Evolutionary conservation across 2,888 invertebrate genomes (phyloP), one percentile per base, ranked within the genome.

Genomic region (Limenitis camilla): DNA sequence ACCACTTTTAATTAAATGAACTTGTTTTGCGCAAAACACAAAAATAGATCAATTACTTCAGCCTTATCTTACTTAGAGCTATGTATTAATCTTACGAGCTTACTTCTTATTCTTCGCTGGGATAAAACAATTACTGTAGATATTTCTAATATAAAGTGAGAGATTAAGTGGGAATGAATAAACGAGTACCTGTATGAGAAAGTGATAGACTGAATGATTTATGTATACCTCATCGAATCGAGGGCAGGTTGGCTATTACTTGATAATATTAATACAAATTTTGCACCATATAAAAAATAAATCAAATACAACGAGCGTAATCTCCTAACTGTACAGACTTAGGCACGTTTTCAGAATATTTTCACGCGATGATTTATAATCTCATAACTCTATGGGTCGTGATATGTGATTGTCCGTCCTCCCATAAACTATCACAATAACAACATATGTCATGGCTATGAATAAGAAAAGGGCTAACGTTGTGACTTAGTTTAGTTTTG

Each of bases 391-490:
- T 52, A 58, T 55, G 50, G 58, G 49, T 31, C 31, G 42, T 58
- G 55, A 58, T 58, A 58, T 53, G 58, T 47, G 52, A 58, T 55
- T 47, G 46, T 49, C 57, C 44, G 10, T 40, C 41, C 28, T 31
- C 43, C 58, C 55, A 58, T 58, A 58, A 58, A 58, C 38, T 58
- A 58, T 58, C 50, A 50, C 52, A 58, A 58, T 53, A 55, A 55
- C 52, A 47, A 52, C 52, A 58, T 55, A 58, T 36, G 52, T 58
- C 58, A 58, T 50, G 33, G 52, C 19, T 39, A 52, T 10, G 54
- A 46, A 54, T 58, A 52, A 50, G 58, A 52, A 46, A 40, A 44
- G 42, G 54, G 38, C 48, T 40, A 42, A 32, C 9, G 32, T 39
- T 44, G n/a, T n/a, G n/a, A n/a, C n/a, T n/a, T 50, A 11, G 9